A percentile compares a stretch with the other conserved stretches of the same genome.
Conservation (phyloP, 2,888 invertebrate species). For the Brachylomia viminalis region DNA sequence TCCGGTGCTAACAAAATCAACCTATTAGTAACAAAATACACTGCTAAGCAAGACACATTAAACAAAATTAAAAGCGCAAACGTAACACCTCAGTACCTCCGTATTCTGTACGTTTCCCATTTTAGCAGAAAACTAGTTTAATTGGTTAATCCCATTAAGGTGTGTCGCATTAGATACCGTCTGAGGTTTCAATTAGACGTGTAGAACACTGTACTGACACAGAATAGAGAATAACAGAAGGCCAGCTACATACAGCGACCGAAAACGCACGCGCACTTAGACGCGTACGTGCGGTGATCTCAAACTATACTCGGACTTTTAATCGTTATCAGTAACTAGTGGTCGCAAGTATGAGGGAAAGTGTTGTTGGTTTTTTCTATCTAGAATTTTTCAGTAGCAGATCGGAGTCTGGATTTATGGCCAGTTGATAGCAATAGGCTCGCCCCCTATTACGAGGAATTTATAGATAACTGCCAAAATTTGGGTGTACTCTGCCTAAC, state of each 20-base stretch:
- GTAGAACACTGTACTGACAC: conserved; percentile 16
- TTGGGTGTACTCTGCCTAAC: no score
- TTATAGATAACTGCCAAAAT: no score
- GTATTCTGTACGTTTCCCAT: conserved; percentile 35
- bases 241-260: accelerated
- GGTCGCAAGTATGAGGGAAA: no score
- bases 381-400: no score
- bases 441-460: no score
- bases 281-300: no score
- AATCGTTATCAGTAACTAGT: not conserved
- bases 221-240: conserved; percentile 16
- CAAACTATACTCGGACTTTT: not conserved
- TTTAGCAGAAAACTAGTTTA: conserved; percentile 59
- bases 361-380: no score
- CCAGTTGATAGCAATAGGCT: no score
- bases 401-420: no score
- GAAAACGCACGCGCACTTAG: not conserved
- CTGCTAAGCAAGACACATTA: conserved; percentile 17
- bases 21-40: conserved; percentile 21
- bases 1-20: conserved; percentile 10
- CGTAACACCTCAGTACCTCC: conserved; percentile 24
- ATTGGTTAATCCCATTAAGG: conserved; percentile 62
- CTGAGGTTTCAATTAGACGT: conserved; percentile 63
- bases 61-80: conserved; percentile 53
- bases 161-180: conserved; percentile 54